phyloP scores from a whole-genome alignment of 2,113 vertebrate genomes.

The Mesembrinibis cayennensis region DNA sequence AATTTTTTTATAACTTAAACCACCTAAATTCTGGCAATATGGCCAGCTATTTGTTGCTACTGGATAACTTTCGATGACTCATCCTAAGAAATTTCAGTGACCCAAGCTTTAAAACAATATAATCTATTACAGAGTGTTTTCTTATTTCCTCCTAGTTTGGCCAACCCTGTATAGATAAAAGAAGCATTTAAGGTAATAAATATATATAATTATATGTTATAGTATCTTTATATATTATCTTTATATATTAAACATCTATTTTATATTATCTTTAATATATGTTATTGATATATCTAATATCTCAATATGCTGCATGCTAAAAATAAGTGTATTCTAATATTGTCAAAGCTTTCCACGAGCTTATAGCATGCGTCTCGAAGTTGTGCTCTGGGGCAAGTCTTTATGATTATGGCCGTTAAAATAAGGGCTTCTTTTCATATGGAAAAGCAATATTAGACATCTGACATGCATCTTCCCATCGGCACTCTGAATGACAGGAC shows the following conservation, averaged over 20 bases:
- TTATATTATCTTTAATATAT: background rate
- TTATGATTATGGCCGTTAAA: background rate
- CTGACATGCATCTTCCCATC: background rate
- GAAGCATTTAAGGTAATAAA: background rate
- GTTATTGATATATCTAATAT: background rate
- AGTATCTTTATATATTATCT: background rate
- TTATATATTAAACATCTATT: background rate
- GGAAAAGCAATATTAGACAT: background rate
- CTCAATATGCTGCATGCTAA: background rate
- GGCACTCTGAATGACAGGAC: accelerated
- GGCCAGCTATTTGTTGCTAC: background rate
- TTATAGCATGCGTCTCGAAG: background rate
- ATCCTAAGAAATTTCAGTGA: background rate
- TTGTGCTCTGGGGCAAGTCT: background rate
- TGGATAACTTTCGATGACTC: background rate
- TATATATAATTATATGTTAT: background rate
- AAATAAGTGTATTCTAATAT: background rate
- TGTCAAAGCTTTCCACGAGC: background rate
- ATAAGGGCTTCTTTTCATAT: background rate
- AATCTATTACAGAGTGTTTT: background rate
- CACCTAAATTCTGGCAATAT: background rate
- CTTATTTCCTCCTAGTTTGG: background rate
- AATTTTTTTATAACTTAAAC: background rate
- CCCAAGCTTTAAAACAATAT: background rate
- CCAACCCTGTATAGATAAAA: background rate